Evolutionary conservation across 2,797 vertebrate genomes (phyloP).

Genomic region (Crenichthys baileyi): DNA sequence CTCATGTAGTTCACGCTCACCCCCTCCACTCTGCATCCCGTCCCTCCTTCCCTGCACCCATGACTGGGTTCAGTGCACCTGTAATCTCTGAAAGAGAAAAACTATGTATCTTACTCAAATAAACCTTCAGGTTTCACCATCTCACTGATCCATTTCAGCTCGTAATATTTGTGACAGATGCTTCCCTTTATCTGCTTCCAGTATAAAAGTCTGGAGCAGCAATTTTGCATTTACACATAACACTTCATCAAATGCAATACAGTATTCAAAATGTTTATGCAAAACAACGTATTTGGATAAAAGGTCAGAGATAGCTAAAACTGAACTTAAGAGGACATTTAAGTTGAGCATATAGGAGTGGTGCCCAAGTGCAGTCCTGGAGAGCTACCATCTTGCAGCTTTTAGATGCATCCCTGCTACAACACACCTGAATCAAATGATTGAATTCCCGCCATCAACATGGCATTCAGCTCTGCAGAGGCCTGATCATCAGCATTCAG

Average conservation of each 20-base stretch:
- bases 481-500: not conserved
- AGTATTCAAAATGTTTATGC: not conserved
- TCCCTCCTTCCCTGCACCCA: not conserved
- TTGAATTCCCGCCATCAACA: too few relatives aligned
- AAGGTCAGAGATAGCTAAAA: not conserved
- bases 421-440: too few relatives aligned
- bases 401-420: too few relatives aligned
- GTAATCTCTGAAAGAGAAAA: not conserved
- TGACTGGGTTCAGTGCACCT: not conserved
- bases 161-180: not conserved
- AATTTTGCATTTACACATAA: not conserved
- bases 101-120: not conserved
- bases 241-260: not conserved
- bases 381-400: too few relatives aligned
- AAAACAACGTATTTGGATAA: not conserved
- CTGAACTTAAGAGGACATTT: not conserved
- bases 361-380: too few relatives aligned
- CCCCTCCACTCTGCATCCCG: slow-evolving; percentile 1
- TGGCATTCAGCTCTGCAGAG: not conserved
- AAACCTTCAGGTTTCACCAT: not conserved
- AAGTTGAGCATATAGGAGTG: too few relatives aligned
- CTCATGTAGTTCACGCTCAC: slow-evolving; percentile 61
- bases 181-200: not conserved
- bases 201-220: not conserved
- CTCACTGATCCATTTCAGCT: not conserved